A percentile compares a stretch with the other conserved stretches of the same genome.
Evolutionary conservation across 1,140 invertebrate species (phyloP).

Genomic region (Heliconius hewitsoni): DNA sequence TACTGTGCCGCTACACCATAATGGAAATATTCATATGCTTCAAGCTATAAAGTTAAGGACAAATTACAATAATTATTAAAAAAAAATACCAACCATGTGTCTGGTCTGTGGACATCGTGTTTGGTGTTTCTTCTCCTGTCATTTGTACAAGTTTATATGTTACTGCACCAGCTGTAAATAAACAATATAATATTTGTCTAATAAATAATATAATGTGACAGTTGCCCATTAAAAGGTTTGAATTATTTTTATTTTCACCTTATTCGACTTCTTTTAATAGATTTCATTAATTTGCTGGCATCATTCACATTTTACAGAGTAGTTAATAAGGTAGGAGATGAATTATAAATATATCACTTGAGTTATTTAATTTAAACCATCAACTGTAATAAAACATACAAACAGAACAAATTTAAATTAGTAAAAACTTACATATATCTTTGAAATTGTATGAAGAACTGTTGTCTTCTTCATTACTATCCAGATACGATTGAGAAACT

Average conservation of each 20-base stretch:
- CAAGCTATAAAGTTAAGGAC: neutral
- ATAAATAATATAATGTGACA: neutral
- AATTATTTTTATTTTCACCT: no score
- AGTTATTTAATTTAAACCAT: neutral
- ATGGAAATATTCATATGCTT: no score
- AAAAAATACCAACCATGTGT: constrained; percentile 52
- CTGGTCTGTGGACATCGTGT: constrained; percentile 54
- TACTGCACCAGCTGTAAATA: constrained; percentile 59
- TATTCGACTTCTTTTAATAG: no score
- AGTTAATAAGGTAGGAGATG: no score
- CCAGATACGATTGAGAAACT: constrained; percentile 61
- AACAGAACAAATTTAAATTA: neutral
- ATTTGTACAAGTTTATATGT: constrained; percentile 68
- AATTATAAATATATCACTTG: neutral
- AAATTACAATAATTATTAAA: neutral
- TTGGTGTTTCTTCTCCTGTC: constrained; percentile 53
- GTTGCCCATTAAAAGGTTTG: no score
- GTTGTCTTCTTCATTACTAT: constrained; percentile 58
- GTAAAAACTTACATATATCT: constrained; percentile 62
- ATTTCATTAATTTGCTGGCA: no score
- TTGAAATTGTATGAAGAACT: constrained; percentile 59
- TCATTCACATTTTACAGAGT: no score
- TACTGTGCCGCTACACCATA: no score
- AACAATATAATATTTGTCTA: neutral
- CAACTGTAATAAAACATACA: neutral